A percentile compares a stretch with the other conserved stretches of the same genome.
Evolutionary conservation across 1,140 invertebrate genomes (phyloP).

Genomic region (Tachypleus tridentatus): DNA sequence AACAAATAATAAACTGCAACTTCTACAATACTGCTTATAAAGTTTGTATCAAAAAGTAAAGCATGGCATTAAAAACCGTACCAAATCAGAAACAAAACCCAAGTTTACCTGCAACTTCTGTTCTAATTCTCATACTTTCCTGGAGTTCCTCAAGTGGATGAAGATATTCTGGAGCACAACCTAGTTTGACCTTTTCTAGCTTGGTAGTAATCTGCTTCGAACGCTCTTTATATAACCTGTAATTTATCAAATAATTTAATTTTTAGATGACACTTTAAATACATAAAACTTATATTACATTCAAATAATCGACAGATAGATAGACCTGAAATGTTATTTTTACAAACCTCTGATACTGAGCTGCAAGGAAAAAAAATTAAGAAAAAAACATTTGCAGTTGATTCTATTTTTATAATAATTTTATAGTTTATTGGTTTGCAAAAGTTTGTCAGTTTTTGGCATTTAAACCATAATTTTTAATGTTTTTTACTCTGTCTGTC

Average conservation of each 20-base stretch:
- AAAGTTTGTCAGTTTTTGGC: too few species aligned
- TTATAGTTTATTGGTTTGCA: too few species aligned
- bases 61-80: too few species aligned
- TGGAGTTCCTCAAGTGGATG: slow-evolving; percentile 65
- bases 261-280: not conserved
- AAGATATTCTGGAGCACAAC: slow-evolving; percentile 74
- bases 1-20: too few species aligned
- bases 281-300: not conserved
- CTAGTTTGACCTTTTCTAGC: slow-evolving; percentile 67
- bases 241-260: slow-evolving; percentile 3
- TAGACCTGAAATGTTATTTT: not conserved
- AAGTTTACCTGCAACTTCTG: slow-evolving; percentile 63
- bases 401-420: too few species aligned
- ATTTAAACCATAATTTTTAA: too few species aligned
- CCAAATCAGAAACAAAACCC: not conserved
- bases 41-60: too few species aligned
- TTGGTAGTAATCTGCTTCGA: slow-evolving; percentile 71
- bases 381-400: too few species aligned
- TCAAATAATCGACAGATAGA: not conserved
- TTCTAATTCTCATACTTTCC: slow-evolving; percentile 71
- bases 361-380: not conserved
- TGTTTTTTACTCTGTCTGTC: too few species aligned
- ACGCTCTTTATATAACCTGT: slow-evolving; percentile 68
- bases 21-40: too few species aligned
- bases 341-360: not conserved